phyloP scores from a whole-genome alignment of 2,888 invertebrate genomes.

The Drosophila fulvimacula region DNA sequence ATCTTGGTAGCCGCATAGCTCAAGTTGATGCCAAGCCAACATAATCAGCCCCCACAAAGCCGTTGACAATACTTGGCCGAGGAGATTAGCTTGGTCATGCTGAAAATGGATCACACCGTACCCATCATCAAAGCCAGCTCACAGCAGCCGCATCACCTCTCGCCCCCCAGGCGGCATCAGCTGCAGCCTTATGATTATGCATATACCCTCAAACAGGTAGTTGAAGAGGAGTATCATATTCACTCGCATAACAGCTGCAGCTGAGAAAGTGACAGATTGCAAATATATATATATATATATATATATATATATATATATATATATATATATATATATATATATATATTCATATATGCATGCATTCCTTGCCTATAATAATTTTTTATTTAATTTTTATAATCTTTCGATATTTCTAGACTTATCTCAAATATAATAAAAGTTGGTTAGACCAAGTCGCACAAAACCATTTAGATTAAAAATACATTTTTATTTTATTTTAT shows the following conservation, averaged over 20 bases:
- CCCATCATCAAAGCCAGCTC: constrained; percentile 50
- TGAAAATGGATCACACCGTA: constrained; percentile 59
- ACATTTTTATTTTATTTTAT: too few species aligned
- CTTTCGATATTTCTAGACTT: too few species aligned
- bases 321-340: too few species aligned
- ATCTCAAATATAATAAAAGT: too few species aligned
- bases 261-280: constrained; percentile 2
- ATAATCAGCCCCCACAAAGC: constrained; percentile 60
- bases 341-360: too few species aligned
- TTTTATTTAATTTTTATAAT: too few species aligned
- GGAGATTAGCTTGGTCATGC: constrained; percentile 56
- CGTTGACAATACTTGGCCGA: constrained; percentile 49
- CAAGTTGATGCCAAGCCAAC: constrained; percentile 28
- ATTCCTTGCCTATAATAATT: too few species aligned
- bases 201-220: constrained; percentile 13
- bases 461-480: too few species aligned
- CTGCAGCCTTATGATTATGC: constrained; percentile 7
- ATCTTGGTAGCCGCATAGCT: constrained; percentile 46
- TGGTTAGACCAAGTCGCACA: too few species aligned
- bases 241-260: background rate
- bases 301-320: background rate
- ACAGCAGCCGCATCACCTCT: constrained; percentile 19
- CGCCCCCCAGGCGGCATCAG: constrained; percentile 13
- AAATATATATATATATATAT: background rate
- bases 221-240: constrained; percentile 9